These are phyloP conservation scores for Stomatorhinus walkeri DNA, from an alignment of 2,797 vertebrate species.

Conservation along the genomic window DNA sequence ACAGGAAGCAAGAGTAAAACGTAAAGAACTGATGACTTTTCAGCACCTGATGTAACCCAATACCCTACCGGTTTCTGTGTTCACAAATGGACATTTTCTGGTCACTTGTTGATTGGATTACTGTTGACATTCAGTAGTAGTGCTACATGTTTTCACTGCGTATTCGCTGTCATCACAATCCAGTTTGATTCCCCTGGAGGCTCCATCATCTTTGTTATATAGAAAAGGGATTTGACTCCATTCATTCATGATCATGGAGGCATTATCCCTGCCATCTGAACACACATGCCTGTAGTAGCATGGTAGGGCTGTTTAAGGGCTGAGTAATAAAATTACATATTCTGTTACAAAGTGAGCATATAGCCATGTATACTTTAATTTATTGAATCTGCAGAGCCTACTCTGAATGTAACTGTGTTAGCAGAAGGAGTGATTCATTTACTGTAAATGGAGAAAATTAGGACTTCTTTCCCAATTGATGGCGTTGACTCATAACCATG, in stretches of 20 bases:
- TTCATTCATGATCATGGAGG: not conserved
- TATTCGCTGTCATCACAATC: not conserved
- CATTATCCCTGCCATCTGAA: not conserved
- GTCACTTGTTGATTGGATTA: not conserved
- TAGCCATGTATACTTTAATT: not conserved
- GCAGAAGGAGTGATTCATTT: not conserved
- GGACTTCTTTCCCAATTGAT: not conserved
- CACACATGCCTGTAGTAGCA: not conserved
- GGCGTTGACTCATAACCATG: not conserved
- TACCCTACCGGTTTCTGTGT: not conserved
- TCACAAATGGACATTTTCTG: not conserved
- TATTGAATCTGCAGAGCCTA: not conserved
- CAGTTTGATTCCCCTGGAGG: not conserved
- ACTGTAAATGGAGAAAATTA: not conserved
- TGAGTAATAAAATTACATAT: not conserved
- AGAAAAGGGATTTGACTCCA: not conserved
- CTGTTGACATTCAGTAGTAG: conserved; percentile 1
- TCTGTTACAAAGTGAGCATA: not conserved
- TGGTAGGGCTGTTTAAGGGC: not conserved
- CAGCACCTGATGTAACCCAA: not conserved
- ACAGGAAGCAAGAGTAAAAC: not conserved
- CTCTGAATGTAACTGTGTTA: not conserved
- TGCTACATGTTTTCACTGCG: not conserved
- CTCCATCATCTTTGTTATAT: not conserved
- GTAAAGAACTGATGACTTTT: not conserved